Base-by-base conservation (phyloP, 2,113 vertebrate genomes). In the rat (Rattus norvegicus) region DNA sequence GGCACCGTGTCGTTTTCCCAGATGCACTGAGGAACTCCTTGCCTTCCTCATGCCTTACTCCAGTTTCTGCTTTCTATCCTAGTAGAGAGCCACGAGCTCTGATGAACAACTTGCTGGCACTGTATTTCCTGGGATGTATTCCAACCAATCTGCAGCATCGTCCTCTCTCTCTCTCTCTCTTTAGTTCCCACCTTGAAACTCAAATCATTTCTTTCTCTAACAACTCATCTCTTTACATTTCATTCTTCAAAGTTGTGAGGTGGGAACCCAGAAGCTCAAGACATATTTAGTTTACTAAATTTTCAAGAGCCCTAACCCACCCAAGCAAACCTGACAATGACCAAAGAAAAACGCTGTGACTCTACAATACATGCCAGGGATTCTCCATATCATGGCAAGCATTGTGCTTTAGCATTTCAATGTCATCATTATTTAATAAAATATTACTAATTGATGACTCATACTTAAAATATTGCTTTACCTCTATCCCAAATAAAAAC, bases 371-470 rank as follows among this genome's bases (percentile, higher is more conserved):
- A 61, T 47, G 13, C 24, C 14, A 47, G 10, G 59, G 14, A 43
- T 43, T 14, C 9, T n/a, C 81, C 39, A 28, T 52, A 59, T 3
- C 28, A 49, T 14, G 6, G 20, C 11, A 52, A 79, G 17, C 56
- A 69, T 13, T 73, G 16, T 43, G 61, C n/a, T 90, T 70, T 49
- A 73, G 12, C 2, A 52, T 76, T 88, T 76, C 26, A 88, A 79
- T 8, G 63, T 96, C 67, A 7, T 88, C 17, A 59, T 65, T 94
- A 2, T 22, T 95, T 88, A 56, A 69, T 70, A 94, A 95, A 86
- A 93, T 16, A 28, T 84, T 61, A 52, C 16, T 81, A 67, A 92
- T 49, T 52, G 19, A 67, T 54, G 24, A 8, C 67, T 91, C 80
- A 33, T 9, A 33, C 24, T 69, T 85, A 65, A 77, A 92, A 77